phyloP scores from a whole-genome alignment of 2,113 vertebrate genomes.

The Ciconia boyciana region DNA sequence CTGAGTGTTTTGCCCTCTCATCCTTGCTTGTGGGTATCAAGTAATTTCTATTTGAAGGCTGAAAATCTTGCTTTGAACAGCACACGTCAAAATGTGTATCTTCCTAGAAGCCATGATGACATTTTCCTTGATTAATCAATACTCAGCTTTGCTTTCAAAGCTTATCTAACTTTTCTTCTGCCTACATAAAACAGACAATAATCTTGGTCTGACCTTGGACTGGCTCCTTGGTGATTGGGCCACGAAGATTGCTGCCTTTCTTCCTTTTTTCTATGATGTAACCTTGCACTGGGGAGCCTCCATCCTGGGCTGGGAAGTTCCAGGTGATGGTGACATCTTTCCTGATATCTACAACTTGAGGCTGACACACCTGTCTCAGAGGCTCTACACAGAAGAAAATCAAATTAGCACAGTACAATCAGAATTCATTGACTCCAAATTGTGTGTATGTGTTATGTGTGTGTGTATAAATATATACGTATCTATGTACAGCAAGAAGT shows the following conservation, averaged over 20 bases:
- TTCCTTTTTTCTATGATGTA: slow-evolving; percentile 71
- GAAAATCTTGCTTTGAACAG: not conserved
- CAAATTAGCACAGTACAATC: not conserved
- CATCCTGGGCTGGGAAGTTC: slow-evolving; percentile 55
- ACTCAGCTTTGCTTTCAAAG: slow-evolving; percentile 58
- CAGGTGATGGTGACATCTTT: slow-evolving; percentile 68
- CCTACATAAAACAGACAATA: not conserved
- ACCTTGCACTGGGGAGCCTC: slow-evolving; percentile 58
- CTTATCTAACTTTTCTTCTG: slow-evolving; percentile 38
- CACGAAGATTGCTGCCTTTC: slow-evolving; percentile 70
- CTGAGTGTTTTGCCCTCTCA: not conserved
- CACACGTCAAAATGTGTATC: not conserved
- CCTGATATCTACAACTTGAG: slow-evolving; percentile 64
- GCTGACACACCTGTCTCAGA: slow-evolving; percentile 51
- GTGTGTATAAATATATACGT: not conserved
- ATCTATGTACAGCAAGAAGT: not conserved
- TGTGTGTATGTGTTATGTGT: not conserved
- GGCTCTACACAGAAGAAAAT: slow-evolving; percentile 40
- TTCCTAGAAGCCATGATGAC: not conserved
- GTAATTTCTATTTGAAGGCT: not conserved
- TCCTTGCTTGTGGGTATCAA: not conserved
- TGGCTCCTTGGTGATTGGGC: slow-evolving; percentile 65
- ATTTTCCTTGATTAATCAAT: not conserved
- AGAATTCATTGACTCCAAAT: not conserved
- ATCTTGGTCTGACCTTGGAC: slow-evolving; percentile 63